Conservation (phyloP, 2,797 vertebrate species). For the Miichthys miiuy region DNA sequence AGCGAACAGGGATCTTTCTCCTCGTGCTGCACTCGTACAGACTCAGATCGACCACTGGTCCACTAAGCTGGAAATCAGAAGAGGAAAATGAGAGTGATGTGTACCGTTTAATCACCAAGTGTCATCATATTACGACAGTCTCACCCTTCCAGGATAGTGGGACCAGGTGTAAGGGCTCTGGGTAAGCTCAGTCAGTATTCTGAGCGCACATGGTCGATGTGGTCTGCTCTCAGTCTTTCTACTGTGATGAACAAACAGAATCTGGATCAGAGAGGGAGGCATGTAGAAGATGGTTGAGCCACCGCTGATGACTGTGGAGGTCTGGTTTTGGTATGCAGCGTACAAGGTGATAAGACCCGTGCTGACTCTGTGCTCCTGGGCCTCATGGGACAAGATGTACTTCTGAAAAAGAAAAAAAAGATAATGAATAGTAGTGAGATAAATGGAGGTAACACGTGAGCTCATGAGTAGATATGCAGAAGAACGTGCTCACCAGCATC, state of each 20-base stretch:
- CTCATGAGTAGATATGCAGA: not conserved
- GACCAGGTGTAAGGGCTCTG: constrained; percentile 72
- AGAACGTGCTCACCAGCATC: constrained; percentile 81
- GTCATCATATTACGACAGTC: not conserved
- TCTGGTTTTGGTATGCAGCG: constrained; percentile 55
- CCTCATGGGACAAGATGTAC: constrained; percentile 58
- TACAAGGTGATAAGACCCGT: constrained; percentile 68
- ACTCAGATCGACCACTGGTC: constrained; percentile 77
- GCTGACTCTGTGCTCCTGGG: constrained; percentile 69
- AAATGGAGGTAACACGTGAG: not conserved
- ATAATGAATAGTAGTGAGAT: not conserved
- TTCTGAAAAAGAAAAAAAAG: constrained; percentile 69
- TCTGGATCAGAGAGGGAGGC: constrained; percentile 66
- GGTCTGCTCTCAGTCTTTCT: constrained; percentile 12
- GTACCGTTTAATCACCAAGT: not conserved
- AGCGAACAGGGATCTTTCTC: constrained; percentile 76
- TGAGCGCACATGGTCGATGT: constrained; percentile 74
- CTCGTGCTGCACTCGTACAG: constrained; percentile 83
- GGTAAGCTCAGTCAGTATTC: constrained; percentile 76
- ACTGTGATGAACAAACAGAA: constrained; percentile 32
- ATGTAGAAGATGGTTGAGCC: constrained; percentile 73
- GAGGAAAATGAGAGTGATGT: not conserved
- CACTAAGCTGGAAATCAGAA: constrained; percentile 74
- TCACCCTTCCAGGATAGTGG: constrained; percentile 67
- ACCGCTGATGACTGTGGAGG: constrained; percentile 63